Evolutionary conservation across 1,140 invertebrate species (phyloP).

Genomic region (Chymomyza costata): DNA sequence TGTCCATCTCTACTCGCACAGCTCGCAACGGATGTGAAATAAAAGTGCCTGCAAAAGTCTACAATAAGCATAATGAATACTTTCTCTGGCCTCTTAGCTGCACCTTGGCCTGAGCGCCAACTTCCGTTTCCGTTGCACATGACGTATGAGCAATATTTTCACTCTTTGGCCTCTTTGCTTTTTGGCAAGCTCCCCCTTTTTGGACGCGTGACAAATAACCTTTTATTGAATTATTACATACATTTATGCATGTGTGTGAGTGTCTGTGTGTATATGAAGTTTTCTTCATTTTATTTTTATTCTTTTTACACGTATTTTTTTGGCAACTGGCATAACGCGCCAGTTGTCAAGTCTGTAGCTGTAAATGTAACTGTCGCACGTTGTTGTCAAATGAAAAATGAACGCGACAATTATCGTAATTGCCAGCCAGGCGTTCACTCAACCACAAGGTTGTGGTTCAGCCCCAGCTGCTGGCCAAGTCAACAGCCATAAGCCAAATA

Average conservation of each 20-base stretch:
- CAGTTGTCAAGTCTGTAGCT: slow-evolving; percentile 48
- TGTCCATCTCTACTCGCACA: too few species aligned
- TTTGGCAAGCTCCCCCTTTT: background rate
- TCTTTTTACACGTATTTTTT: too few species aligned
- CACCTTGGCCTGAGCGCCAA: background rate
- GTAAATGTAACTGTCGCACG: slow-evolving; percentile 39
- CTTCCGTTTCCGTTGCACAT: slow-evolving; percentile 47
- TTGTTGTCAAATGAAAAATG: slow-evolving; percentile 68
- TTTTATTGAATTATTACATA: slow-evolving; percentile 62
- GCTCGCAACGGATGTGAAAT: slow-evolving; percentile 17
- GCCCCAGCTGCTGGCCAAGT: background rate
- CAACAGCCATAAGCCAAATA: too few species aligned
- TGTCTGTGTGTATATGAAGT: background rate
- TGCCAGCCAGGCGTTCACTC: slow-evolving; percentile 29
- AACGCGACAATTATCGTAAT: slow-evolving; percentile 68
- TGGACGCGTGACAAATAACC: slow-evolving; percentile 47
- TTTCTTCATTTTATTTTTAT: background rate
- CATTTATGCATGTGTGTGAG: slow-evolving; percentile 10
- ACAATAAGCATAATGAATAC: slow-evolving; percentile 48
- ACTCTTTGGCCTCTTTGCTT: background rate
- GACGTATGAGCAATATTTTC: slow-evolving; percentile 37
- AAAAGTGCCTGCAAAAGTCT: slow-evolving; percentile 9
- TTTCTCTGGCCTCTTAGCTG: slow-evolving; percentile 39
- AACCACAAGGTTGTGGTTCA: slow-evolving; percentile 20
- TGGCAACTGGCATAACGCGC: slow-evolving; percentile 36